phyloP scores from a whole-genome alignment of 2,797 vertebrate genomes.

The Hippocampus kuda region DNA sequence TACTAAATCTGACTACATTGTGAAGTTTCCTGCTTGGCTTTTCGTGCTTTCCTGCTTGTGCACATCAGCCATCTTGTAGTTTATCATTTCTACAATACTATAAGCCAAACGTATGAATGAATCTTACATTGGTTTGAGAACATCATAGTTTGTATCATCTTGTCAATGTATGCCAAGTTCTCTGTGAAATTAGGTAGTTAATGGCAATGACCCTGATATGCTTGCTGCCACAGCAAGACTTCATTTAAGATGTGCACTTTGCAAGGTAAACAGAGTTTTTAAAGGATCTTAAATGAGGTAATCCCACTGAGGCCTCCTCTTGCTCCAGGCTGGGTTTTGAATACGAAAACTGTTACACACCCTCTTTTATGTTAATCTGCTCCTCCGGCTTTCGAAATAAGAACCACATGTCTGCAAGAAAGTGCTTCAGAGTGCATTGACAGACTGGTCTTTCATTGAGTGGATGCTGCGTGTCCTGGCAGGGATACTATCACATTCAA shows the following conservation, averaged over 20 bases:
- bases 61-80: neutral
- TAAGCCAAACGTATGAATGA: neutral
- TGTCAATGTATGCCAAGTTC: neutral
- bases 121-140: neutral
- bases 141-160: neutral
- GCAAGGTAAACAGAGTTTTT: constrained; percentile 68
- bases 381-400: constrained; percentile 62
- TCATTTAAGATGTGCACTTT: constrained; percentile 66
- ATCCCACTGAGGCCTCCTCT: constrained; percentile 56
- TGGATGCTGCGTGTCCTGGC: constrained; percentile 38
- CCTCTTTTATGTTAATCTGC: constrained; percentile 74
- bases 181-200: constrained; percentile 33
- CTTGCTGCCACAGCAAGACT: constrained; percentile 41
- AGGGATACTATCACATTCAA: constrained; percentile 22
- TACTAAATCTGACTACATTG: too few relatives aligned
- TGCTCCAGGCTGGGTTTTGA: constrained; percentile 56
- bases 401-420: constrained; percentile 70
- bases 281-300: constrained; percentile 67
- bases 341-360: constrained; percentile 64
- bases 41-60: too few relatives aligned
- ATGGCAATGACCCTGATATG: constrained; percentile 43
- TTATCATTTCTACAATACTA: neutral
- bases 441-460: constrained; percentile 52
- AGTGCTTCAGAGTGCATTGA: constrained; percentile 46
- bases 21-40: too few relatives aligned